A percentile compares a stretch with the other conserved stretches of the same genome.
These are phyloP conservation scores for Protophormia terraenovae DNA, from an alignment of 2,888 invertebrate species.

Conservation along the genomic window DNA sequence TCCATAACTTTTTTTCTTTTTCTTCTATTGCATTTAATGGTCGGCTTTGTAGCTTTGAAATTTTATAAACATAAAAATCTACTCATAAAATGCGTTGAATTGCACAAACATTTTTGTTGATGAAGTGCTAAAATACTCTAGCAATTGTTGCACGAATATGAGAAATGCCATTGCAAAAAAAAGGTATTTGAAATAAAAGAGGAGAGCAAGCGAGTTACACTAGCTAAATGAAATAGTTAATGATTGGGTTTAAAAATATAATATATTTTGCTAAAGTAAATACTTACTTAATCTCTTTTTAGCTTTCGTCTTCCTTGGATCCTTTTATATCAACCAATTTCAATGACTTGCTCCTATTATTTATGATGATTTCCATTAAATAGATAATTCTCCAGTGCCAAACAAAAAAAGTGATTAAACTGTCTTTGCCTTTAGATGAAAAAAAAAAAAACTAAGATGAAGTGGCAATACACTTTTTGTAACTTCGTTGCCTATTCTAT, in stretches of 20 bases:
- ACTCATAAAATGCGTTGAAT: constrained; percentile 60
- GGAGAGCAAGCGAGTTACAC: neutral
- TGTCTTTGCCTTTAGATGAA: neutral
- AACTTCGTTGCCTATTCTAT: constrained; percentile 23
- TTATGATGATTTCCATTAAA: constrained; percentile 29
- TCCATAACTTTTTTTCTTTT: neutral
- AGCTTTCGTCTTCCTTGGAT: neutral
- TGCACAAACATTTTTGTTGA: constrained; percentile 49
- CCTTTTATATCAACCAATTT: neutral
- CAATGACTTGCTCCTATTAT: constrained; percentile 21
- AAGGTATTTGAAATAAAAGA: neutral
- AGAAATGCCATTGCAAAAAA: neutral
- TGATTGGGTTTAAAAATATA: too few relatives aligned
- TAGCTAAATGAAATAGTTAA: neutral
- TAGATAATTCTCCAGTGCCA: neutral
- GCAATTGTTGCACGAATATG: constrained; percentile 1
- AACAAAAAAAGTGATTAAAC: neutral
- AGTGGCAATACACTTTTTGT: neutral
- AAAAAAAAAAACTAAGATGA: neutral
- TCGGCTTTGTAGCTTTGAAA: constrained; percentile 52
- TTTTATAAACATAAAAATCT: constrained; percentile 56
- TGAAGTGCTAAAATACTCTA: constrained; percentile 54
- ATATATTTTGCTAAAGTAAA: constrained; percentile 8
- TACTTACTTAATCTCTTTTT: neutral
- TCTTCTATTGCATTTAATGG: neutral